A percentile compares a stretch with the other conserved stretches of the same genome.
Evolutionary conservation across 2,797 vertebrate genomes (phyloP).

Genomic region (Tokudaia tokunoshimensis): DNA sequence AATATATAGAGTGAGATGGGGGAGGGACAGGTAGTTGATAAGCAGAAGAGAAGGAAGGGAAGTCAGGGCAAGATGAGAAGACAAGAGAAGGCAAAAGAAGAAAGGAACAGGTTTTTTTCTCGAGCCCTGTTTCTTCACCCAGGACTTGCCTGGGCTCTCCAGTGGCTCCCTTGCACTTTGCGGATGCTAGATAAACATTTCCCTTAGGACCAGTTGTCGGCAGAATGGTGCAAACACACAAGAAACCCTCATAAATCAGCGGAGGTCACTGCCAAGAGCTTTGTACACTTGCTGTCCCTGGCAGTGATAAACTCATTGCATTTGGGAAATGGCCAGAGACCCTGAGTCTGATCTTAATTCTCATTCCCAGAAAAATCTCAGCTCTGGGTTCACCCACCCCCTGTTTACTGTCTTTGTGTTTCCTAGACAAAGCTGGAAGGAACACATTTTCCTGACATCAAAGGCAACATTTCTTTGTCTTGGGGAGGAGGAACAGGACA

Average conservation of each 20-base stretch:
- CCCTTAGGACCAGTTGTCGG: conserved; percentile 74
- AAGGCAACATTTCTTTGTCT: conserved; percentile 59
- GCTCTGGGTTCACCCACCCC: conserved; percentile 22
- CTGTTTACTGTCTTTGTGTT: conserved; percentile 77
- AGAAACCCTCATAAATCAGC: conserved; percentile 80
- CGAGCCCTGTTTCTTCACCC: not conserved
- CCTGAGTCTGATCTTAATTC: conserved; percentile 80
- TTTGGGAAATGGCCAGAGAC: conserved; percentile 83
- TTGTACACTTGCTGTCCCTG: conserved; percentile 79
- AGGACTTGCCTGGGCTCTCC: not conserved
- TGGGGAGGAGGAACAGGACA: not conserved
- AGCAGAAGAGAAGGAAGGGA: not conserved
- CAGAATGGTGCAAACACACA: conserved; percentile 65
- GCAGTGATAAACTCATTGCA: conserved; percentile 78
- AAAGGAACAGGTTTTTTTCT: not conserved
- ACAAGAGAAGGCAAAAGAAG: not conserved
- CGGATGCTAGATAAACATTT: conserved; percentile 63
- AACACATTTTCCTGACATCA: conserved; percentile 57
- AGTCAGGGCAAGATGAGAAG: not conserved
- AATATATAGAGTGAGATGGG: not conserved
- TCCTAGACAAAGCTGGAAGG: conserved; percentile 81
- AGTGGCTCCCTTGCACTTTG: conserved; percentile 8
- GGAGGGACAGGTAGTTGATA: not conserved
- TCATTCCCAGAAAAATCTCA: conserved; percentile 82
- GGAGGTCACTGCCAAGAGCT: conserved; percentile 83